Conservation (phyloP, 2,888 invertebrate species). For the Plutella xylostella region DNA sequence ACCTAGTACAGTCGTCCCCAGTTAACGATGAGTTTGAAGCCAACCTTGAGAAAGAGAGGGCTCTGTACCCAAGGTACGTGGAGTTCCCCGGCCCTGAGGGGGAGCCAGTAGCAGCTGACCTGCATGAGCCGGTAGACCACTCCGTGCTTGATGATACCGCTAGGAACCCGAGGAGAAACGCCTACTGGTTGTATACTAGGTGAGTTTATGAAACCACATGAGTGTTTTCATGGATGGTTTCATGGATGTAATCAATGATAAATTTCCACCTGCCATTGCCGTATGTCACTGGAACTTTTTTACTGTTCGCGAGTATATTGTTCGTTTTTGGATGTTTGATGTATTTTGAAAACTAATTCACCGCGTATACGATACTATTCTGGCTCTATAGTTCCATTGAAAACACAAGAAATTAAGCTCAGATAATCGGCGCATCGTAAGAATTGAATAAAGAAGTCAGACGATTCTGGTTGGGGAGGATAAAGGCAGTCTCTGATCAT, state of each 20-base stretch:
- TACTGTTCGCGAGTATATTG: not conserved
- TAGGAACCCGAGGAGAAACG: constrained; percentile 32
- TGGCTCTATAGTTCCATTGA: too few species aligned
- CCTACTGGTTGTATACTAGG: constrained; percentile 28
- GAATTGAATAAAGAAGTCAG: not conserved
- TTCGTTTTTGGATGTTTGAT: not conserved
- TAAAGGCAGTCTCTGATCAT: not conserved
- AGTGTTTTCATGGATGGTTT: not conserved
- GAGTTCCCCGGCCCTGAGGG: constrained; percentile 31
- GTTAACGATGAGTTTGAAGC: not conserved
- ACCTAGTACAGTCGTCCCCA: not conserved
- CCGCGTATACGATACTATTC: too few species aligned
- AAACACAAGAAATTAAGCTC: too few species aligned
- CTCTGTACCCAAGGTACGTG: constrained; percentile 26
- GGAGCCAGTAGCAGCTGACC: constrained; percentile 27
- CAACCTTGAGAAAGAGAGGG: not conserved
- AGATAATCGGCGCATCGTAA: too few species aligned
- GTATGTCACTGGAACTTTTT: not conserved
- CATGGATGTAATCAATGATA: too few species aligned
- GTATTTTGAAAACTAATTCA: not conserved
- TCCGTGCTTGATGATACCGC: constrained; percentile 26
- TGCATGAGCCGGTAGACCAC: constrained; percentile 28
- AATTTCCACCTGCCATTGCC: not conserved
- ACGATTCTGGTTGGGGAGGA: not conserved
- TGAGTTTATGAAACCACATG: constrained; percentile 5